These are phyloP conservation scores for Scytalopus superciliaris DNA, from an alignment of 2,113 vertebrate genomes.

Conservation along the genomic window DNA sequence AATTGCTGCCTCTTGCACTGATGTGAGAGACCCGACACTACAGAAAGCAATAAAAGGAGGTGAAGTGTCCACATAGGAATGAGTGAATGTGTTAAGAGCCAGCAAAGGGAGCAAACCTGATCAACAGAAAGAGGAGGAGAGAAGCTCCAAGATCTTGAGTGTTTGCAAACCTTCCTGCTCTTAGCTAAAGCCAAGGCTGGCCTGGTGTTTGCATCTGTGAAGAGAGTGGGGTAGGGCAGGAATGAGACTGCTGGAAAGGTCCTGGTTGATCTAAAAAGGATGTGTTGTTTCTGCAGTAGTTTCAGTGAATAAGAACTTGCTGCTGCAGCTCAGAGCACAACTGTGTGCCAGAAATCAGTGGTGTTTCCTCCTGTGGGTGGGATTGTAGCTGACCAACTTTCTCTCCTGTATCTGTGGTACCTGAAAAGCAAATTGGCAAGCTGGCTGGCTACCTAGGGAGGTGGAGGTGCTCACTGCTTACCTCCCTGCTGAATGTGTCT, in stretches of 20 bases:
- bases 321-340: neutral
- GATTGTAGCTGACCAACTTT: neutral
- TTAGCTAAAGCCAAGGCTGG: neutral
- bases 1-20: neutral
- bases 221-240: neutral
- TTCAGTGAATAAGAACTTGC: neutral
- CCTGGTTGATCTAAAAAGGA: neutral
- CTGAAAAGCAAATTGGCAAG: neutral
- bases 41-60: neutral
- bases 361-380: neutral
- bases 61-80: neutral
- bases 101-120: neutral
- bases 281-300: neutral
- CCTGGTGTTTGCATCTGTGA: neutral
- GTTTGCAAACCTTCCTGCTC: neutral
- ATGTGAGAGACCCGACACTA: neutral
- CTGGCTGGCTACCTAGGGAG: neutral
- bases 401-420: neutral
- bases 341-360: neutral
- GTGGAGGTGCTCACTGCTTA: neutral
- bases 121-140: neutral
- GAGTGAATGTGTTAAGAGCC: neutral
- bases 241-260: neutral
- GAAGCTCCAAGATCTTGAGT: neutral
- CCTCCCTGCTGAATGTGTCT: neutral